Conservation (phyloP, 1,140 invertebrate genomes). For the Caenorhabditis inopinata region DNA sequence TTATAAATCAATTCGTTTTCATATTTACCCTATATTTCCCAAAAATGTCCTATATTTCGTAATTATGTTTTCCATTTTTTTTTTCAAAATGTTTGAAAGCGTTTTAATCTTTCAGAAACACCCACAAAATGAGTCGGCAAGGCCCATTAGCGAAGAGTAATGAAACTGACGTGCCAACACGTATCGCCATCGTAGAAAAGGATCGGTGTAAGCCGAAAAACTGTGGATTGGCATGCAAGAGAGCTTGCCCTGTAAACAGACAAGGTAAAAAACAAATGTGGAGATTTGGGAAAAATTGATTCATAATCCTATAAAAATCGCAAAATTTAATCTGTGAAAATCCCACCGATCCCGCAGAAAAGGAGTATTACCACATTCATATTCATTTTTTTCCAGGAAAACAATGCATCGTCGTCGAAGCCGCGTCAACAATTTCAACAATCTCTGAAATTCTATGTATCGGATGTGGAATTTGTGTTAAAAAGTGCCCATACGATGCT, state of each 20-base stretch:
- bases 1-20: too few relatives aligned
- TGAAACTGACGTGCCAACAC: constrained; percentile 78
- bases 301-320: neutral
- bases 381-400: constrained; percentile 71
- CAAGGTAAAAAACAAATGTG: too few relatives aligned
- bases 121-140: constrained; percentile 11
- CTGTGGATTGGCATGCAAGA: constrained; percentile 98
- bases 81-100: too few relatives aligned
- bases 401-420: constrained; percentile 94
- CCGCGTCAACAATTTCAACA: constrained; percentile 93
- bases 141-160: constrained; percentile 35
- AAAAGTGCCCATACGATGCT: constrained; percentile 99
- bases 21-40: too few relatives aligned
- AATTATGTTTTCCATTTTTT: too few relatives aligned
- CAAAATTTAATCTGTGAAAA: too few relatives aligned
- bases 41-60: too few relatives aligned
- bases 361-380: too few relatives aligned
- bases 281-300: neutral
- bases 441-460: constrained; percentile 99
- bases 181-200: constrained; percentile 96
- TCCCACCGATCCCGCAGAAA: too few relatives aligned
- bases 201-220: constrained; percentile 99
- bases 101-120: constrained; percentile 1
- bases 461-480: constrained; percentile 93
- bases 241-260: constrained; percentile 93